These are phyloP conservation scores for Gonatopus flavifemur DNA, from an alignment of 1,140 invertebrate species.

Conservation along the genomic window DNA sequence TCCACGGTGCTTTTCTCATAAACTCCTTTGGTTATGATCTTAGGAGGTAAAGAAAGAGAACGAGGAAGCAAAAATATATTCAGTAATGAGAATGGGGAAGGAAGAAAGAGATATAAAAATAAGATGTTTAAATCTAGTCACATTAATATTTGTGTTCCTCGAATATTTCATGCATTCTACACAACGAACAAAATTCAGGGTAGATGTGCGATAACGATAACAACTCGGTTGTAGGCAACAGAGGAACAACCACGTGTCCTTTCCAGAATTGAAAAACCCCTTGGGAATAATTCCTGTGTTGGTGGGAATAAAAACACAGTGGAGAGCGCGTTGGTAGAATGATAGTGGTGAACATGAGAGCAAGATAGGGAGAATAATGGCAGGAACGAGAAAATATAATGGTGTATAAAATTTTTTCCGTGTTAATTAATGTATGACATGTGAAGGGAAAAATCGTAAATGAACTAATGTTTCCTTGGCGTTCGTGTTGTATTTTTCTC, in stretches of 20 bases:
- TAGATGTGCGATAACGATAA: constrained; percentile 4
- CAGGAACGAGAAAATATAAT: background rate
- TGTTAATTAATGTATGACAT: constrained; percentile 9
- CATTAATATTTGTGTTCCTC: background rate
- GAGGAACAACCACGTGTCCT: background rate
- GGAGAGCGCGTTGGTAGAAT: no score
- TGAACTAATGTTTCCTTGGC: no score
- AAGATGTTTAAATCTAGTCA: background rate
- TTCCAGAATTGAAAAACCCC: background rate
- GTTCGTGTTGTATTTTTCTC: no score
- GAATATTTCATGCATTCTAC: background rate
- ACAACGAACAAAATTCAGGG: background rate
- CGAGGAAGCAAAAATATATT: no score
- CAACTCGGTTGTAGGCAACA: background rate
- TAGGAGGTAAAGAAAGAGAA: no score
- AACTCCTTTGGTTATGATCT: no score
- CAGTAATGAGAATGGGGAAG: background rate
- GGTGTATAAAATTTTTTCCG: background rate
- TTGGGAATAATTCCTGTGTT: background rate
- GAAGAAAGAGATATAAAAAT: background rate
- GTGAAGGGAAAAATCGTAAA: constrained; percentile 7
- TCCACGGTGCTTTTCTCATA: no score
- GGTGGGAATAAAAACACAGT: no score
- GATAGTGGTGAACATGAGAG: no score
- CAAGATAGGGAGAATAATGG: no score